Base-by-base conservation (phyloP, 2,888 invertebrate genomes). In the Brachycybe producta region DNA sequence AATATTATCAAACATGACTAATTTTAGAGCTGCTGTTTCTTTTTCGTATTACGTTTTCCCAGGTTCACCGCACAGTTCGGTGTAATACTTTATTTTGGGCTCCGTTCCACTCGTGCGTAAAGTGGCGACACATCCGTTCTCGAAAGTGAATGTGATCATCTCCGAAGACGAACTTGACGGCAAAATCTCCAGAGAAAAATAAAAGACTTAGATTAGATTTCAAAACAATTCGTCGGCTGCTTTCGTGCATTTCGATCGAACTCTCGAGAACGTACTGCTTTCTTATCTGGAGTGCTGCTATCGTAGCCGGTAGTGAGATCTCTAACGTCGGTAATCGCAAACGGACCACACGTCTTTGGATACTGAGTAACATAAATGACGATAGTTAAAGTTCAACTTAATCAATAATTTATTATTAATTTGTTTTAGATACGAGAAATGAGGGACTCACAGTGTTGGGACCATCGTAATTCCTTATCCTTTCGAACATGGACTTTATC, bases 11-110 rank as follows among this genome's bases (percentile, higher is more conserved):
- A 15, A 21, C 23, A 17, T n/a, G n/a, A n/a, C n/a, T n/a, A 43
- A 44, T 32, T 32, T 7, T n/a, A n/a, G n/a, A n/a, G n/a, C n/a
- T n/a, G n/a, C n/a, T n/a, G n/a, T n/a, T n/a, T n/a, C n/a, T n/a
- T n/a, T n/a, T n/a, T n/a, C n/a, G n/a, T n/a, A 72, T 70, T 69
- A 79, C 77, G 70, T 73, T 60, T 78, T 72, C 17, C 71, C 72
- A 13, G 81, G 79, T 39, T 73, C 65, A 52, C 82, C 80, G 57
- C 84, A 80, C 51, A 90, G 72, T 67, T 95, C 98, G 0, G 88
- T 84, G 70, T 99, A 99, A 70, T 94, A 99, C 71, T 99, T 99
- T 61, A 99, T 78, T 69, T 99, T 99, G 36, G 98, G 98, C 67
- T 99, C 98, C 0, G 98, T 99, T 40, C 98, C 98, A 66, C 94